These are phyloP conservation scores for Potamarius usumacintae DNA, from an alignment of 2,113 vertebrate species.

Conservation along the genomic window DNA sequence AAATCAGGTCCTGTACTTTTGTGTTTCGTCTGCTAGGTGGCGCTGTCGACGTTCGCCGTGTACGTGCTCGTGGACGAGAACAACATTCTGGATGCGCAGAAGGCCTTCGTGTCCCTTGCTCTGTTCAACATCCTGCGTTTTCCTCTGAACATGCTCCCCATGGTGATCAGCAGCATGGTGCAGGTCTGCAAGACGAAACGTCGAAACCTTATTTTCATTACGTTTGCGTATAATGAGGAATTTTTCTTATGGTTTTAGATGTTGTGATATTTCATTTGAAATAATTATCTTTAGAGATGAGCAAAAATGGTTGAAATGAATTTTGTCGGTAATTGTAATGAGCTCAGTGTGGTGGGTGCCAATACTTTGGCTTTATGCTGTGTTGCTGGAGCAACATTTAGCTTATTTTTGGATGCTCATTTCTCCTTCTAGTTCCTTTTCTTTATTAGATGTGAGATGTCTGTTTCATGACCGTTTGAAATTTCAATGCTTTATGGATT, in stretches of 20 bases:
- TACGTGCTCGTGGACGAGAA: slow-evolving; percentile 75
- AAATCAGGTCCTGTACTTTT: background rate
- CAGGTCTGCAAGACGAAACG: slow-evolving; percentile 67
- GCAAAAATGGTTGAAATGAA: background rate
- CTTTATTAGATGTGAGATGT: background rate
- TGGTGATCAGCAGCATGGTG: slow-evolving; percentile 97
- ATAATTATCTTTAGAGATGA: background rate
- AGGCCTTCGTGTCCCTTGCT: slow-evolving; percentile 88
- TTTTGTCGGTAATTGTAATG: background rate
- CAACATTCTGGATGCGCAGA: slow-evolving; percentile 87
- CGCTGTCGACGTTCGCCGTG: slow-evolving; percentile 84
- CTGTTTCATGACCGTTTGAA: background rate
- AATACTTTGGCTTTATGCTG: background rate
- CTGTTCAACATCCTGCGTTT: slow-evolving; percentile 97
- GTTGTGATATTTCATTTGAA: background rate
- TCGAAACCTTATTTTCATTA: background rate
- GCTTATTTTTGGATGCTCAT: background rate
- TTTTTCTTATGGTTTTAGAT: background rate
- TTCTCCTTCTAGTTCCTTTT: background rate
- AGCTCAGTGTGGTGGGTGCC: background rate
- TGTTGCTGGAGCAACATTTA: background rate
- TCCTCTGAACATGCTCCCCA: slow-evolving; percentile 89
- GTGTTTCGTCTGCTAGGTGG: slow-evolving; percentile 62
- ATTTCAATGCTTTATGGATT: background rate
- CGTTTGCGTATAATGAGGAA: background rate